Conservation (phyloP, 2,888 invertebrate species). For the Thelaira solivaga region DNA sequence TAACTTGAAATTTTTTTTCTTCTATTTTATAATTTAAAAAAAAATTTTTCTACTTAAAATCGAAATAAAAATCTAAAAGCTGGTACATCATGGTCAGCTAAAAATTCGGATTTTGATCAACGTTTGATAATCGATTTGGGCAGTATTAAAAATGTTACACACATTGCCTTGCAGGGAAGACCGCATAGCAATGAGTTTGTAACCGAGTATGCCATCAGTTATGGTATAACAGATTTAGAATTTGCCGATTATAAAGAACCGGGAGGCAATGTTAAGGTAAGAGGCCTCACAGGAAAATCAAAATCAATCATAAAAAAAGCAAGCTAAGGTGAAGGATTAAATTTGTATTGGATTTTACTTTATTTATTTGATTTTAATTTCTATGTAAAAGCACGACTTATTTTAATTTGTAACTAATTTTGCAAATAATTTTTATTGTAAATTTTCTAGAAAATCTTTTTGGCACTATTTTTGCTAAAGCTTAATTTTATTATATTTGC, state of each 20-base stretch:
- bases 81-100: conserved; percentile 94
- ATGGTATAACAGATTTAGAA: conserved; percentile 93
- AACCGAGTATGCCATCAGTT: conserved; percentile 94
- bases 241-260: conserved; percentile 93
- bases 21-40: conserved; percentile 53
- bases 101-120: conserved; percentile 94
- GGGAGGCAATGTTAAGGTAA: conserved; percentile 93
- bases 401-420: conserved; percentile 41
- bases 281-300: conserved; percentile 44
- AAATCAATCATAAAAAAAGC: background rate
- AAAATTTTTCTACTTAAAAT: conserved; percentile 62
- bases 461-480: conserved; percentile 29
- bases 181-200: conserved; percentile 94
- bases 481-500: background rate
- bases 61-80: conserved; percentile 77
- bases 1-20: too few relatives aligned
- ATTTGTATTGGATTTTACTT: background rate
- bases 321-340: conserved; percentile 45
- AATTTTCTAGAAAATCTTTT: background rate
- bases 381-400: too few relatives aligned
- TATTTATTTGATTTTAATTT: too few relatives aligned
- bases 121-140: conserved; percentile 94
- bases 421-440: conserved; percentile 24
- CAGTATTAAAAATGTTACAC: conserved; percentile 90
- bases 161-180: conserved; percentile 93